Base-by-base conservation (phyloP, 2,113 vertebrate genomes). In the Aegotheles bennettii region DNA sequence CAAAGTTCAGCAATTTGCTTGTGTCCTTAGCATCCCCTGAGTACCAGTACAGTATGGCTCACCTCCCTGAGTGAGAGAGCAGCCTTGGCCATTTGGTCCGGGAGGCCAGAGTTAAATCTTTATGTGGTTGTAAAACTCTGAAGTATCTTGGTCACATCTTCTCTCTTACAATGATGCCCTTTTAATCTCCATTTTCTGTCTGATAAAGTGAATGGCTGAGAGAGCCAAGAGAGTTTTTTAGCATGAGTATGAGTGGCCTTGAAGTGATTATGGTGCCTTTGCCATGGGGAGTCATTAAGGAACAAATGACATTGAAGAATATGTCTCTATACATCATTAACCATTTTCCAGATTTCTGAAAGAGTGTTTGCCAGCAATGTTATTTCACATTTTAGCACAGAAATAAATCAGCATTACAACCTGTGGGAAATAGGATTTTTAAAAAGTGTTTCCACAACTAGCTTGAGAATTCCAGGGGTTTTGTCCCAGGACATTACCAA, bases 321-420 rank as follows among this genome's bases (percentile, higher is more conserved):
- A 95, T 86, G 63, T 74, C 85, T 70, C 63, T 90, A 88, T 88
- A 80, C 93, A 90, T 88, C 95, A 95, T 77, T 93, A 96, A 94
- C 76, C 90, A 80, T 94, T 95, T 92, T 96, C 88, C 61, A 90
- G 85, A 94, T 88, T 85, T 96, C 82, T 54, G 75, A 92, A 88
- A 57, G 24, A 3, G 1, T 93, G 75, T 71, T 94, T 91, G 48
- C 87, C 81, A 87, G 51, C 51, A 16, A 1, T 87, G 77, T 88
- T 92, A 88, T 92, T 92, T 92, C 94, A 64, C 54, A 70, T 88
- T 88, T 93, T 92, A 95, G 42, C 54, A 93, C 88, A 88, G 68
- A 95, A 92, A 95, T 95, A 94, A 96, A 96, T 93, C 95, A 92
- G 63, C 51, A 84, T 95, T 96, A 88, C 89, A 94, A 84, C 88